phyloP scores from a whole-genome alignment of 1,140 invertebrate species.

The Patella vulgata region DNA sequence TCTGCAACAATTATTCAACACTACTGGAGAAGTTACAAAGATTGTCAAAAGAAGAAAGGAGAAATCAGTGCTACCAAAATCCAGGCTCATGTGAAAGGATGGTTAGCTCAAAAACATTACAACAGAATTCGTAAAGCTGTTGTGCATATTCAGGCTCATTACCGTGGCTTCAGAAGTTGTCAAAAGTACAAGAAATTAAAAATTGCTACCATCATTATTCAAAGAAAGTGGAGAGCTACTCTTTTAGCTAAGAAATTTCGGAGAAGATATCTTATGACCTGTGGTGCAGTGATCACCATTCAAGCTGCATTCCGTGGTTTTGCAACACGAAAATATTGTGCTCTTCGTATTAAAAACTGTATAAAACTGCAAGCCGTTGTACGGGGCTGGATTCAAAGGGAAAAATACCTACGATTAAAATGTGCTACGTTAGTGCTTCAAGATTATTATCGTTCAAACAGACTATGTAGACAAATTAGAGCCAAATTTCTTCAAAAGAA shows the following conservation, averaged over 20 bases:
- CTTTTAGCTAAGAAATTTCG: slow-evolving; percentile 2
- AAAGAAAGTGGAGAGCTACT: background rate
- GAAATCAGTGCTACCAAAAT: slow-evolving; percentile 13
- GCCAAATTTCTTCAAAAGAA: too few species aligned
- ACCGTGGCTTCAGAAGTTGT: slow-evolving; percentile 7
- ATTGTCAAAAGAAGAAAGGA: background rate
- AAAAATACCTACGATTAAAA: slow-evolving; percentile 31
- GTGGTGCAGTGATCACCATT: slow-evolving; percentile 33
- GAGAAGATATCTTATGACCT: slow-evolving; percentile 14
- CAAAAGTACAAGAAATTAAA: background rate
- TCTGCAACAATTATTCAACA: too few species aligned
- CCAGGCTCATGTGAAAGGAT: slow-evolving; percentile 31
- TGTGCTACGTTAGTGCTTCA: slow-evolving; percentile 40
- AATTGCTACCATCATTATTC: slow-evolving; percentile 9
- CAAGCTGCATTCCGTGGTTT: slow-evolving; percentile 36
- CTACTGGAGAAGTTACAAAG: too few species aligned
- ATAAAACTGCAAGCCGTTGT: slow-evolving; percentile 36
- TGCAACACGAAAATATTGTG: slow-evolving; percentile 14
- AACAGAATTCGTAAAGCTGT: slow-evolving; percentile 15
- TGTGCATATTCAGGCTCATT: slow-evolving; percentile 37
- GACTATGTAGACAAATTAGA: slow-evolving; percentile 6
- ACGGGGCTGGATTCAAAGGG: slow-evolving; percentile 27
- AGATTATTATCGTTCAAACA: slow-evolving; percentile 32
- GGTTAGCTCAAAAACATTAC: slow-evolving; percentile 10
- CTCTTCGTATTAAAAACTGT: background rate